Percentiles rank a stretch among this genome's conserved stretches.
These are phyloP conservation scores for Hemicrepidius hirtus DNA, from an alignment of 2,888 invertebrate genomes.

Conservation along the genomic window DNA sequence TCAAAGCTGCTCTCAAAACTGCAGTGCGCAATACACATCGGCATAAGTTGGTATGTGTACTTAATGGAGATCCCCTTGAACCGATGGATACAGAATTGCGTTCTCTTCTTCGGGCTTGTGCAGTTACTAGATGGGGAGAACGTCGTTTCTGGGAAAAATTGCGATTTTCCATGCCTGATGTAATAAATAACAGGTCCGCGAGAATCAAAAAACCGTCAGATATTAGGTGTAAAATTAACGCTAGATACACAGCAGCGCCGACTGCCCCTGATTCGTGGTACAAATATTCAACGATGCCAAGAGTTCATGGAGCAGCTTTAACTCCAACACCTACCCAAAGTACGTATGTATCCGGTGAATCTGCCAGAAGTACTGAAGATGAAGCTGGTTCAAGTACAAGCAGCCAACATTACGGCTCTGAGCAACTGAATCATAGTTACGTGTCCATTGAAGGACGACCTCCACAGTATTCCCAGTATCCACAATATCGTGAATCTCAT, in stretches of 20 bases:
- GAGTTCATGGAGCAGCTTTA: slow-evolving; percentile 74
- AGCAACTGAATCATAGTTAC: slow-evolving; percentile 81
- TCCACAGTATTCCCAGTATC: slow-evolving; percentile 69
- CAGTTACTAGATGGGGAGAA: slow-evolving; percentile 84
- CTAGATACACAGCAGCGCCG: slow-evolving; percentile 83
- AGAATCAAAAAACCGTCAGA: slow-evolving; percentile 74
- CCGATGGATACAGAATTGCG: slow-evolving; percentile 85
- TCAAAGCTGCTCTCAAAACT: slow-evolving; percentile 86
- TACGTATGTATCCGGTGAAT: slow-evolving; percentile 77
- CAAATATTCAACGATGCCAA: slow-evolving; percentile 79
- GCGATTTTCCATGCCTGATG: slow-evolving; percentile 85
- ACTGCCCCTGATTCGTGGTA: slow-evolving; percentile 83
- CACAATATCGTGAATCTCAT: slow-evolving; percentile 64
- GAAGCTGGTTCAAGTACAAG: slow-evolving; percentile 73
- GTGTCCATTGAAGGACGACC: slow-evolving; percentile 77
- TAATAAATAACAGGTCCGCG: slow-evolving; percentile 75
- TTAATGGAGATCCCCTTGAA: slow-evolving; percentile 82
- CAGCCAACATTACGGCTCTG: slow-evolving; percentile 79
- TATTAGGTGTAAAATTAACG: slow-evolving; percentile 76
- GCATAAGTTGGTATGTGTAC: slow-evolving; percentile 77
- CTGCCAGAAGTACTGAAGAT: slow-evolving; percentile 73
- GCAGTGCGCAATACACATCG: slow-evolving; percentile 81
- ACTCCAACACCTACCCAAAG: slow-evolving; percentile 78
- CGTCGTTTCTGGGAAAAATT: slow-evolving; percentile 91
- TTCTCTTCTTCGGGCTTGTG: slow-evolving; percentile 82